Percentiles rank a stretch among this genome's conserved stretches.
phyloP scores from a whole-genome alignment of 2,888 invertebrate species.

The Hermaeophaga mercurialis region DNA sequence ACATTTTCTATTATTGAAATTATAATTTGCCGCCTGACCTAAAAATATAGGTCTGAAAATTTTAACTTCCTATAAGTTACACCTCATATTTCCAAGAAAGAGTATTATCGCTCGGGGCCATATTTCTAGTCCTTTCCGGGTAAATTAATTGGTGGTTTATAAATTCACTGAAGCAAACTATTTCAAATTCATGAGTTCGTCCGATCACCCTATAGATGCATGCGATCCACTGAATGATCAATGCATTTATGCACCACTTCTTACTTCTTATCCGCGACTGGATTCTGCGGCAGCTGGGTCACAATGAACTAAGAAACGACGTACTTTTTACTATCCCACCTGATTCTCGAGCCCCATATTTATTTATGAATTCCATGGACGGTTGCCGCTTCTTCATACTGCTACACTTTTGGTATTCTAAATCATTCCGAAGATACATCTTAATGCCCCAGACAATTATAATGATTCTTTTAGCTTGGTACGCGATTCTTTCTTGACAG shows the following conservation, averaged over 20 bases:
- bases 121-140: too few species aligned
- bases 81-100: too few species aligned
- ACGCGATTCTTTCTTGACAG: slow-evolving; percentile 6
- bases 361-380: slow-evolving; percentile 40
- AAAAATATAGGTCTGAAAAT: too few species aligned
- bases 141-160: neutral
- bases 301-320: slow-evolving; percentile 44
- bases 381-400: slow-evolving; percentile 39
- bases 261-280: slow-evolving; percentile 53
- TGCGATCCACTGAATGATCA: slow-evolving; percentile 49
- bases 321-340: slow-evolving; percentile 42
- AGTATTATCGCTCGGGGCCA: too few species aligned
- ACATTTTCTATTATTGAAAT: too few species aligned
- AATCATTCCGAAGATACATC: slow-evolving; percentile 43
- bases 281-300: slow-evolving; percentile 51
- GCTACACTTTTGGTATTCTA: slow-evolving; percentile 40
- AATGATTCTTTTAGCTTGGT: slow-evolving; percentile 29
- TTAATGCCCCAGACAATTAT: slow-evolving; percentile 44
- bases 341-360: slow-evolving; percentile 42
- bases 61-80: too few species aligned
- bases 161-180: neutral
- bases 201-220: slow-evolving; percentile 33
- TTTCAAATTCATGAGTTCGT: neutral
- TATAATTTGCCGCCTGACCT: too few species aligned
- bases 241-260: slow-evolving; percentile 57